Evolutionary conservation across 2,888 invertebrate species (phyloP), one percentile per base, ranked within the genome.

Genomic region (Chesias legatella): DNA sequence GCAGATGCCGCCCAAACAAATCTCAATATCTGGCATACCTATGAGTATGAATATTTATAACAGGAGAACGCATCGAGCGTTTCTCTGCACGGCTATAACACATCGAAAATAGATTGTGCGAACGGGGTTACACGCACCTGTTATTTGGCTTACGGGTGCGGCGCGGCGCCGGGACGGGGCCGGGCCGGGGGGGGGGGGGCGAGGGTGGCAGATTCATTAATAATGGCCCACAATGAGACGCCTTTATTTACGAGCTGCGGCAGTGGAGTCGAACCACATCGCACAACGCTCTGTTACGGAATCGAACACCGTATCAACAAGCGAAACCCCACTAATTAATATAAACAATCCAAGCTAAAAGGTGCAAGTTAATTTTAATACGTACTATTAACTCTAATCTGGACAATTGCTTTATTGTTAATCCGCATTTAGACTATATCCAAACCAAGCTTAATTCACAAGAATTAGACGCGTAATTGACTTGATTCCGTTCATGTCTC

Each of bases 121-220:
- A 88, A 88, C 77, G 84, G 85, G 88, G 88, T 85, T 88, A 88
- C 81, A 79, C 86, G 80, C 88, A 88, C 88, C 88, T 88, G 88
- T 86, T 85, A 83, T 84, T 85, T 81, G 73, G 81, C 81, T 84
- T 82, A 75, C 71, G 66, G 73, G 76, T 67, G 69, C n/a, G 70
- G 71, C 67, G 73, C 71, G 76, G 73, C 62, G 64, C 59, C 46
- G 70, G 71, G 45, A 55, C 46, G 53, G 61, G 65, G 60, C 55
- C 25, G 38, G 61, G 74, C 65, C 68, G 59, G 59, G 67, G 72
- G 69, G 71, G 74, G 38, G 61, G 74, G 66, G 69, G 59, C 60
- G 67, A 73, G 69, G 71, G 74, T 67, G 70, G 76, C 67, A 68
- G 79, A 80, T 85, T 86, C 88, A 86, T 86, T 88, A 86, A 86